Conservation (phyloP, 2,797 vertebrate genomes). For the Sebastes taczanowskii region DNA sequence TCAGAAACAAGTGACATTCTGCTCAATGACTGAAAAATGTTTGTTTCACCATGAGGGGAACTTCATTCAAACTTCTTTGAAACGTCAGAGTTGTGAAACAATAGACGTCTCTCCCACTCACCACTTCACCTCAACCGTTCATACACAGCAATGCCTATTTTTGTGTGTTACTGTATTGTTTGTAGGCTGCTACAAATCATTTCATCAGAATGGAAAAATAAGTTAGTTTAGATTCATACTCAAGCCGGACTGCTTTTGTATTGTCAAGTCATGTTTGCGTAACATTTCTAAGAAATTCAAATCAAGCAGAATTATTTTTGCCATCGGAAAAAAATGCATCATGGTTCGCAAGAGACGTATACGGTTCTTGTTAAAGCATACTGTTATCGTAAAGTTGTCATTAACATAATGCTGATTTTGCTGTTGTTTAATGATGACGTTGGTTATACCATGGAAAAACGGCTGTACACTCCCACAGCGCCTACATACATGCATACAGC, state of each 20-base stretch:
- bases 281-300: background rate
- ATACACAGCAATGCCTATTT: constrained; percentile 26
- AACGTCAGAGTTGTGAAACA: constrained; percentile 66
- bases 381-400: background rate
- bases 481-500: constrained; percentile 25
- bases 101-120: constrained; percentile 52
- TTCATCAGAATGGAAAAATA: constrained; percentile 51
- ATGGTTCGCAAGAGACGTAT: background rate
- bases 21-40: constrained; percentile 53
- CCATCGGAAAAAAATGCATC: constrained; percentile 10
- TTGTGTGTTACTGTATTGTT: constrained; percentile 1
- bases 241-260: too few relatives aligned
- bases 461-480: constrained; percentile 9
- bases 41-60: constrained; percentile 47
- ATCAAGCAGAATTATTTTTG: background rate
- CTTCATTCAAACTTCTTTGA: constrained; percentile 64
- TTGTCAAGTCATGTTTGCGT: background rate
- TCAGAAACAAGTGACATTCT: constrained; percentile 74
- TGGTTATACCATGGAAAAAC: constrained; percentile 54
- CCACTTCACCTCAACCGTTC: background rate
- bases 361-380: too few relatives aligned
- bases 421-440: constrained; percentile 27
- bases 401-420: background rate
- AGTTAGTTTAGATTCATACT: background rate
- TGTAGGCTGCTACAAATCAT: constrained; percentile 17